These are phyloP conservation scores for Melikaiella ostensackeni DNA, from an alignment of 2,888 invertebrate species.

Conservation along the genomic window DNA sequence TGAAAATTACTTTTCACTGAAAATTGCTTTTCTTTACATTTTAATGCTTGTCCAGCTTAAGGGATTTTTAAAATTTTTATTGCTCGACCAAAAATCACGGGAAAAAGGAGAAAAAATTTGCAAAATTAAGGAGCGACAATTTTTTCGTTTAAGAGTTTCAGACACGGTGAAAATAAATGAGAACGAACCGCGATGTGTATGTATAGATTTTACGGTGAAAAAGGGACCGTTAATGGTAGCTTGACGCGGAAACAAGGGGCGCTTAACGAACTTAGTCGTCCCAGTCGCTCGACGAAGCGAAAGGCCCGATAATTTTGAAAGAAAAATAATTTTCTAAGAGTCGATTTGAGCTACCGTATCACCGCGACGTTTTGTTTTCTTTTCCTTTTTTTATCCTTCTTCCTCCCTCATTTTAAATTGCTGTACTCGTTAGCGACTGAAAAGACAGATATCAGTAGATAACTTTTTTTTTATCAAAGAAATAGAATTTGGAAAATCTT, in stretches of 20 bases:
- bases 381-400: slow-evolving; percentile 2
- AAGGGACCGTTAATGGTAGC: slow-evolving; percentile 65
- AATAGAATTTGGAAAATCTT: background rate
- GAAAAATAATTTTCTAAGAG: slow-evolving; percentile 75
- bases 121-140: slow-evolving; percentile 45
- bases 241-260: slow-evolving; percentile 70
- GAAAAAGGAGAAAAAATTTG: slow-evolving; percentile 13
- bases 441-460: background rate
- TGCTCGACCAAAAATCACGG: background rate
- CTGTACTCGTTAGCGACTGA: slow-evolving; percentile 17
- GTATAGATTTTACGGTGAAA: slow-evolving; percentile 53
- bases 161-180: slow-evolving; percentile 50
- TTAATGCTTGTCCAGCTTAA: background rate
- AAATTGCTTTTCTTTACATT: slow-evolving; percentile 27
- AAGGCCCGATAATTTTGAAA: slow-evolving; percentile 72
- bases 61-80: background rate
- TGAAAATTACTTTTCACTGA: slow-evolving; percentile 13
- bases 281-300: slow-evolving; percentile 61
- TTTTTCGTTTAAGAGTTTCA: slow-evolving; percentile 47
- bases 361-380: slow-evolving; percentile 40
- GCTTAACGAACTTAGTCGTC: slow-evolving; percentile 73
- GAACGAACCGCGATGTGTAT: slow-evolving; percentile 47
- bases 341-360: slow-evolving; percentile 53
- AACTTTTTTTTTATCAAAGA: background rate
- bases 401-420: slow-evolving; percentile 29